Evolutionary conservation across 2,888 invertebrate genomes (phyloP), one percentile per base, ranked within the genome.

Genomic region (Autographa pulchrina): DNA sequence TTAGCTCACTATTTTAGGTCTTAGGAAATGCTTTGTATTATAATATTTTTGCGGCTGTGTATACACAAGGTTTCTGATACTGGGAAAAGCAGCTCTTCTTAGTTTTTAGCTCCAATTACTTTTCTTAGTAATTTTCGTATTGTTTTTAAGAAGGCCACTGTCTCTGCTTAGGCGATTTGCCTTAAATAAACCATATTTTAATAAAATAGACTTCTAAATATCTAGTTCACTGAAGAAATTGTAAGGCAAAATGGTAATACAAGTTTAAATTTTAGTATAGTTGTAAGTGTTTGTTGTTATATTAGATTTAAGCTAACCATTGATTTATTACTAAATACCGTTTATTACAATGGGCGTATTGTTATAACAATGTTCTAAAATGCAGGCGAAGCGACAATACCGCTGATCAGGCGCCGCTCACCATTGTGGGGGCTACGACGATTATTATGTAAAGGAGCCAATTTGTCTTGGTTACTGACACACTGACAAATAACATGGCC

Each of bases 391-490:
- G 59, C 18, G 16, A 61, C 68, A 80, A 66, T 68, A 62, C 32
- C 35, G 52, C 65, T 56, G 76, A 76, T 78, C 77, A 68, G 68
- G 7, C 48, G 32, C 41, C 63, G 54, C 65, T 68, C 61, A 68
- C 60, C 72, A 48, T 68, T 79, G 77, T 68, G 65, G 20, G 20
- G 54, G 54, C 20, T 1, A 32, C 59, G 25, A 4, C 85, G 86
- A 88, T 89, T 88, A 87, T 88, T 89, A 88, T 85, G 88, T 86
- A 86, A 89, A 89, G 82, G 82, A 81, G 74, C 79, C 85, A 85
- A 88, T 90, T 89, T 89, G 87, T 89, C 88, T 89, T 84, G 60
- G 63, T 48, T 41, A 11, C 75, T 52, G 80, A 86, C 85, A 88
- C 70, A 87, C 85, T 25, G 83, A 0, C 14, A 0, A 16, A 8